phyloP scores from a whole-genome alignment of 2,797 vertebrate genomes.

The Diceros bicornis region DNA sequence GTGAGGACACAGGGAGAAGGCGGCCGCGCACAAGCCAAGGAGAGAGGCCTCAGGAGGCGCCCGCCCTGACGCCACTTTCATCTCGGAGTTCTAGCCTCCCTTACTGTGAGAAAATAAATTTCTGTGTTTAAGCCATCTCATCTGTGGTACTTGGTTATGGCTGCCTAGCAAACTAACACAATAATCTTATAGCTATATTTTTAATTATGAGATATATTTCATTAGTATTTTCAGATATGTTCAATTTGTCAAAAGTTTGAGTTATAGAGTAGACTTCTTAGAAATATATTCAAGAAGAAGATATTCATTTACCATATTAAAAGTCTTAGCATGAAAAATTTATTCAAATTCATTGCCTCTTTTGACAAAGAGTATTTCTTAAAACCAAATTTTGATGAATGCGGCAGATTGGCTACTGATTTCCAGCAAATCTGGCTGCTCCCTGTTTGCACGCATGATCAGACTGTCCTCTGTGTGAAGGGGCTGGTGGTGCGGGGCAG shows the following conservation, averaged over 20 bases:
- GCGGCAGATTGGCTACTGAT: neutral
- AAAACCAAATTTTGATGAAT: neutral
- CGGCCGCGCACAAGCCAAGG: neutral
- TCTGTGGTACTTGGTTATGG: neutral
- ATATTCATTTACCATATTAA: neutral
- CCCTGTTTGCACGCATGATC: neutral
- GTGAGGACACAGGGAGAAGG: neutral
- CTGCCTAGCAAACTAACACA: neutral
- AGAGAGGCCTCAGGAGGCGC: neutral
- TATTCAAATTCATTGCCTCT: slow-evolving; percentile 32
- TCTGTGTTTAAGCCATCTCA: neutral
- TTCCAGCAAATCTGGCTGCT: neutral
- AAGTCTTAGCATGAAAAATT: slow-evolving; percentile 16
- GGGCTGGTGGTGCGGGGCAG: neutral
- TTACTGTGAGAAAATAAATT: neutral
- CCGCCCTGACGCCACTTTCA: neutral
- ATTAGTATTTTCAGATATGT: slow-evolving; percentile 13
- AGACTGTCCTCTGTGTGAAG: neutral
- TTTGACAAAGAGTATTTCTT: slow-evolving; percentile 3
- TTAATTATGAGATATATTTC: neutral
- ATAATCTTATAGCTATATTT: neutral
- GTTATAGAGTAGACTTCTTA: neutral
- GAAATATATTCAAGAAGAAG: slow-evolving; percentile 28
- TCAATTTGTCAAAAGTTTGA: neutral
- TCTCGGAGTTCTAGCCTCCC: neutral